Percentiles rank a stretch among this genome's conserved stretches.
Evolutionary conservation across 1,140 invertebrate genomes (phyloP).

Genomic region (Orius insidiosus): DNA sequence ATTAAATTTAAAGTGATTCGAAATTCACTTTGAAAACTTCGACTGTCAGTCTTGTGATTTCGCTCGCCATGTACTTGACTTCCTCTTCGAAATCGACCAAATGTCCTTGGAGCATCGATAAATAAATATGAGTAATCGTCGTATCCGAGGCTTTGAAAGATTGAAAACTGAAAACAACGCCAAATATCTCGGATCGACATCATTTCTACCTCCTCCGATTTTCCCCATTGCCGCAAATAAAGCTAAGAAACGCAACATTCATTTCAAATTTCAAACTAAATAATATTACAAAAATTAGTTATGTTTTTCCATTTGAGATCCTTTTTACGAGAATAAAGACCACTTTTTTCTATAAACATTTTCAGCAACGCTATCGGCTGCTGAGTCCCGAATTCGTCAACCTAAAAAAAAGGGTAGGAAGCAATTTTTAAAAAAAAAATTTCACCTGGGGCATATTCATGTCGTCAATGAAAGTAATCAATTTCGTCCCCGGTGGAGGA

Average conservation of each 20-base stretch:
- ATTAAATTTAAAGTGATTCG: no score
- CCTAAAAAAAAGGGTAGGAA: no score
- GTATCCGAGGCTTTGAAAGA: constrained; percentile 57
- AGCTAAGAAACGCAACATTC: no score
- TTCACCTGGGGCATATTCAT: constrained; percentile 73
- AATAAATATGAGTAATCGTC: constrained; percentile 67
- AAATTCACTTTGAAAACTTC: no score
- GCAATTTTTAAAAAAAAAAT: no score
- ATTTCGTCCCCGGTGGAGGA: constrained; percentile 66
- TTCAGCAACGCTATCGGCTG: constrained; percentile 79
- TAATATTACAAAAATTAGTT: no score
- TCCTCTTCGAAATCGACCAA: constrained; percentile 46
- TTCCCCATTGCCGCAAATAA: constrained; percentile 53
- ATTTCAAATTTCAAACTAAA: no score
- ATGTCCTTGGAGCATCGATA: constrained; percentile 63
- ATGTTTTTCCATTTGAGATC: no score
- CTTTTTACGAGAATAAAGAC: no score
- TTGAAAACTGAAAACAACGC: constrained; percentile 78
- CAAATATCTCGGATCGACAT: constrained; percentile 75
- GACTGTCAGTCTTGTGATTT: no score
- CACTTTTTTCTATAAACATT: constrained; percentile 60
- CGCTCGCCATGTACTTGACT: constrained; percentile 27
- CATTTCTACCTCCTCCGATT: constrained; percentile 68
- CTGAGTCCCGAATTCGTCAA: constrained; percentile 73
- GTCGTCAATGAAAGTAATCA: constrained; percentile 81